Evolutionary conservation across 92 coral and sea anemone species (phyloP), one percentile per base, ranked within the genome.

Genomic region (Zoanthus sociatus): DNA sequence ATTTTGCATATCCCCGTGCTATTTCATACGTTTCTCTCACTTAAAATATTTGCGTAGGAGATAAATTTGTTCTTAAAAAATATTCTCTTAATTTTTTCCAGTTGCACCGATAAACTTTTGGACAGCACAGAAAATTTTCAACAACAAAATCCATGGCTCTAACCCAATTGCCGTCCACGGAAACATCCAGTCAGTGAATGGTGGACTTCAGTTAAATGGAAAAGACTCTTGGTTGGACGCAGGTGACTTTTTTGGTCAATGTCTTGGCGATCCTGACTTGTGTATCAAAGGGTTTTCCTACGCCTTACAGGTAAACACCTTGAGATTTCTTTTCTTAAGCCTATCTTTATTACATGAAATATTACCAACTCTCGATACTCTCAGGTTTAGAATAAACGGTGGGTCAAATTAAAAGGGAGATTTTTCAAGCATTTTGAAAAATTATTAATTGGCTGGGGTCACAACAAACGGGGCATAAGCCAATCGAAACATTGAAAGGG

Each of bases 161-260:
- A 96, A 94, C 74, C 97, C 94, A 17, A 96, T 96, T 50, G 92
- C 94, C 72, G 83, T 94, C 10, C 99, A 97, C 84, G 99, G 99
- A 26, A 93, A 91, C 53, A 89, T 97, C 37, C 94, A 89, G 2
- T 87, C 98, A 53, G 92, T 93, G 42, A 95, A 95, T 44, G 99
- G 98, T 7, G 99, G 99, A 32, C 93, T 97, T 33, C 97, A 95
- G 86, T 88, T 97, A 68, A 97, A 97, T 32, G 99, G 99, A 8
- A 90, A 92, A 11, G 98, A 97, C 89, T 88, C 98, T n/a, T 97
- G 99, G 99, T 83, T 97, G 2, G 99, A 97, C 73, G 99, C 98
- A 3, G 99, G 99, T 4, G 99, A 97, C 78, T 97, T 95, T 91
- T 96, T 95, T 84, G 99, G 99, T 18, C 96, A 95, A 87, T 97